phyloP scores from a whole-genome alignment of 2,797 vertebrate species.

The Psittacula derbiana region DNA sequence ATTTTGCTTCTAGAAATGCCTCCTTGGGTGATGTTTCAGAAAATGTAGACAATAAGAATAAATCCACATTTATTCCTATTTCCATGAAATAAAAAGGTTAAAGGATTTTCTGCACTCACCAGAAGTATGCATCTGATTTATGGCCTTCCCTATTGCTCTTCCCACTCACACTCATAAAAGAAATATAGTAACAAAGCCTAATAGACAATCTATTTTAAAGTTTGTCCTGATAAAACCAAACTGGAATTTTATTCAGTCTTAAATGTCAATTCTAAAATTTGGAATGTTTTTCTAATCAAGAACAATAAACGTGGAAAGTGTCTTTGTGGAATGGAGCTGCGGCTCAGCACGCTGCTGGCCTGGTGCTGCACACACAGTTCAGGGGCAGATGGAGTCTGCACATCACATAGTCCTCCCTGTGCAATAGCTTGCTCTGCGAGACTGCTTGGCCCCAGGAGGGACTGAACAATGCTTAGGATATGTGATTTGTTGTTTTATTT shows the following conservation, averaged over 20 bases:
- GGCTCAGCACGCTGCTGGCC: not conserved
- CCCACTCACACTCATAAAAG: not conserved
- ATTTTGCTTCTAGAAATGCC: not conserved
- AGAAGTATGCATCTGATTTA: slow-evolving; percentile 44
- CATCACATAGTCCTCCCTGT: not conserved
- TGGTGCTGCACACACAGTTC: not conserved
- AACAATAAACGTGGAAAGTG: not conserved
- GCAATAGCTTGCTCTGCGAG: not conserved
- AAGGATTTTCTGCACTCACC: slow-evolving; percentile 38
- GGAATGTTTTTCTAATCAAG: slow-evolving; percentile 52
- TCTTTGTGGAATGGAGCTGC: accelerated
- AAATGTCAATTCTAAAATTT: slow-evolving; percentile 34
- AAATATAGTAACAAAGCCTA: slow-evolving; percentile 26
- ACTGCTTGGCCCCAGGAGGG: not conserved
- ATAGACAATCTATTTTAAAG: slow-evolving; percentile 22
- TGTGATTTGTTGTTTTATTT: not conserved
- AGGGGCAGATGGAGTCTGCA: not conserved
- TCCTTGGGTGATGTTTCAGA: not conserved
- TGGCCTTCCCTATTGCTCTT: not conserved
- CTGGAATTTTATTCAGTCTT: slow-evolving; percentile 31
- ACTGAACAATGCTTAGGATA: not conserved
- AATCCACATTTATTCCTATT: slow-evolving; percentile 11
- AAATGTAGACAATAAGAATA: not conserved
- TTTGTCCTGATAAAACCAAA: slow-evolving; percentile 26
- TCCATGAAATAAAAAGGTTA: not conserved